A percentile compares a stretch with the other conserved stretches of the same genome.
phyloP scores from a whole-genome alignment of 2,113 vertebrate species.

The Antechinus flavipes region DNA sequence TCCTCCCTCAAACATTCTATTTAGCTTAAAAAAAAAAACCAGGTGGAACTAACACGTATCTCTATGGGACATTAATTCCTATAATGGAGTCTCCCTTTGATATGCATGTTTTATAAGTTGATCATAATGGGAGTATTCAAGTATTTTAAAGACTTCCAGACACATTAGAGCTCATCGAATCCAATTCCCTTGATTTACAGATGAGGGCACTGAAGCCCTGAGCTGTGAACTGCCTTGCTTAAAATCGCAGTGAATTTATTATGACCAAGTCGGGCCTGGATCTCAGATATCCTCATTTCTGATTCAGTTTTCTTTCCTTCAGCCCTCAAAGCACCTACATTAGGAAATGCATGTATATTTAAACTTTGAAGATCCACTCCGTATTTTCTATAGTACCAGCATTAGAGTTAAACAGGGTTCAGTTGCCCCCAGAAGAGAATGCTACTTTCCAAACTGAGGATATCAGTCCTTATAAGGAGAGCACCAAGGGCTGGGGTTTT shows the following conservation, averaged over 20 bases:
- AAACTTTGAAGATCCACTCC: neutral
- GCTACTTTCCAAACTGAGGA: neutral
- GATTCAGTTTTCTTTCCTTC: neutral
- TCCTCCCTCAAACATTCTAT: neutral
- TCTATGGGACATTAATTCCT: neutral
- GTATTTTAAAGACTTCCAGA: neutral
- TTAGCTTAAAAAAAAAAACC: neutral
- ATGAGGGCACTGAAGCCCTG: neutral
- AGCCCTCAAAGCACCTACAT: neutral
- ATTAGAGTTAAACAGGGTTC: neutral
- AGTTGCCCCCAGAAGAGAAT: neutral
- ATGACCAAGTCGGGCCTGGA: neutral
- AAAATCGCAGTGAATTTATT: neutral
- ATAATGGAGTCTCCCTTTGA: neutral
- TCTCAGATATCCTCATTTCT: neutral
- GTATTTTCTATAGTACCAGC: neutral
- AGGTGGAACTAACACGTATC: neutral
- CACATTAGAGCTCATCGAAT: neutral
- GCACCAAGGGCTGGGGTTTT: slow-evolving; percentile 32
- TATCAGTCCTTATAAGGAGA: neutral
- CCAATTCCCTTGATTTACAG: neutral
- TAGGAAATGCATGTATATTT: neutral
- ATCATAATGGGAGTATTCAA: neutral
- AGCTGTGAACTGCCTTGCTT: neutral
- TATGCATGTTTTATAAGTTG: neutral